phyloP scores from a whole-genome alignment of 2,888 invertebrate species.

The Amblyjoppa proteus region DNA sequence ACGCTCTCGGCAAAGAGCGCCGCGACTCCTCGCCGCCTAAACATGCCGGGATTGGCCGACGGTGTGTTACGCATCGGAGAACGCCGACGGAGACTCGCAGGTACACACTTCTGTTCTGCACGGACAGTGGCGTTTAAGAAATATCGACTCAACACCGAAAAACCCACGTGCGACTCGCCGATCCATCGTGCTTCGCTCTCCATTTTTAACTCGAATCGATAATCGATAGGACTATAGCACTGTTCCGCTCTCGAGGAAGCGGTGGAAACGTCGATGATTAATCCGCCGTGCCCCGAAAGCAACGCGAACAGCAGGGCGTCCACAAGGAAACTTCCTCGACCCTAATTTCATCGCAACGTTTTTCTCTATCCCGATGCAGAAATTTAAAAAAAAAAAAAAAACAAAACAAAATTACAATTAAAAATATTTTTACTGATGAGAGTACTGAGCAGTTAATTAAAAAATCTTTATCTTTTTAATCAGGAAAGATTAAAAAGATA shows the following conservation, averaged over 20 bases:
- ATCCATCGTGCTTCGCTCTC: slow-evolving; percentile 35
- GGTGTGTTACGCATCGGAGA: slow-evolving; percentile 47
- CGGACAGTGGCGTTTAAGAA: not conserved
- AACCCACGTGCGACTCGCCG: not conserved
- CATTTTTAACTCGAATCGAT: slow-evolving; percentile 75
- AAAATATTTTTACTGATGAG: no score
- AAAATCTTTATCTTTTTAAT: not conserved
- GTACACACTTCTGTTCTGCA: not conserved
- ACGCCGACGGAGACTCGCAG: slow-evolving; percentile 33
- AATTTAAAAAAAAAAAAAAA: not conserved
- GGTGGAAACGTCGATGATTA: slow-evolving; percentile 13
- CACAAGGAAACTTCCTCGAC: no score
- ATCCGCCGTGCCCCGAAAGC: not conserved
- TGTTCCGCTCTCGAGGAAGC: not conserved
- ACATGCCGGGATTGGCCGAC: slow-evolving; percentile 27
- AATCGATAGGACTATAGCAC: slow-evolving; percentile 69
- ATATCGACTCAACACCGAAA: slow-evolving; percentile 8
- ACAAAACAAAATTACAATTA: no score
- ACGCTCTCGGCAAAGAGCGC: slow-evolving; percentile 4
- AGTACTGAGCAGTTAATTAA: no score
- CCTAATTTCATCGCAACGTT: no score
- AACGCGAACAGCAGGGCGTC: no score
- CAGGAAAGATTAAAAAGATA: not conserved
- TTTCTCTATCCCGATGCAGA: not conserved
- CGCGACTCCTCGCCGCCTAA: slow-evolving; percentile 3